Evolutionary conservation across 2,888 invertebrate species (phyloP), one percentile per base, ranked within the genome.

Genomic region (Chrysolina americana): DNA sequence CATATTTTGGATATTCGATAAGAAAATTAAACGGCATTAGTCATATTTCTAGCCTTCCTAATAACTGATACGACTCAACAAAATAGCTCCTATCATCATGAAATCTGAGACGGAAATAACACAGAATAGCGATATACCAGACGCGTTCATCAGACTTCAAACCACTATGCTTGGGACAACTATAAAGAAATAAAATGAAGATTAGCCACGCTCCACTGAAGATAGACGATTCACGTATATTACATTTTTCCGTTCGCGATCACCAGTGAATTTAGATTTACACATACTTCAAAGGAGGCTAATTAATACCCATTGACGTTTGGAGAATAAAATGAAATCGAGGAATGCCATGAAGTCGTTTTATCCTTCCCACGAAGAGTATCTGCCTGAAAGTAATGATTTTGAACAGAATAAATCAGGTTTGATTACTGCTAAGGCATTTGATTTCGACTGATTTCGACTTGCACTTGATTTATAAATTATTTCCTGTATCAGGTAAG

Each of bases 161-260:
- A 68, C 44, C 28, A 48, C 44, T 44, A 44, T 13, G 13, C 36
- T 28, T 28, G 50, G 50, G 50, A 68, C 68, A 41, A 68, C 41
- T 17, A 68, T 41, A 41, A 23, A 68, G 56, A 68, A 68, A 68
- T 68, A 41, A 68, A 68, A 68, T 68, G 53, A 50, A 68, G 68
- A 68, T 68, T 68, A 68, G 68, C 41, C 41, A 68, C 41, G 68
- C 41, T 68, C 41, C 21, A 53, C 9, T 68, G 68, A 41, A 56
- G 68, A 68, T 53, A n/a, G 68, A 56, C 53, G 68, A 50, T 66
- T 41, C 44, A 19, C 53, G 53, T 68, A 21, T 41, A 53, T 68
- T 53, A 68, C 21, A 68, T 68, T 68, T 68, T 66, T 50, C 44
- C n/a, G 48, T 66, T 36, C 41, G 68, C 41, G 41, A 56, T 53